Percentiles rank a stretch among this genome's conserved stretches.
Conservation (phyloP, 2,888 invertebrate species). For the Helobdella robusta region DNA sequence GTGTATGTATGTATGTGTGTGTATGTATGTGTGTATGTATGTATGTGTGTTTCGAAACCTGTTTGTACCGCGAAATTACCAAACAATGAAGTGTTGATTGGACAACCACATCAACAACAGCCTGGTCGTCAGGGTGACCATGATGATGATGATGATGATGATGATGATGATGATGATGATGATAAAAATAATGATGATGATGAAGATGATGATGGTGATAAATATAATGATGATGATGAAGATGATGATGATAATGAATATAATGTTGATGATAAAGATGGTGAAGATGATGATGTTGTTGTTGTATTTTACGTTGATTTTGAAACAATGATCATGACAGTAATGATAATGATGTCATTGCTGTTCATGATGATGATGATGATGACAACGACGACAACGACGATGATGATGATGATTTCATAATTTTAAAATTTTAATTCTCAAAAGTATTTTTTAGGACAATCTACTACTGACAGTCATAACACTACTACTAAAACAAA, state of each 20-base stretch:
- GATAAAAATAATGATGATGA: neutral
- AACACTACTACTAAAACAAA: too few species aligned
- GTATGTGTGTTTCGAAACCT: too few species aligned
- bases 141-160: neutral
- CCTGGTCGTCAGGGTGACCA: too few species aligned
- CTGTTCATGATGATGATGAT: neutral
- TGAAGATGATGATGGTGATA: neutral
- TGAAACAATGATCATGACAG: neutral
- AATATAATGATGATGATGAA: neutral
- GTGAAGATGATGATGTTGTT: neutral
- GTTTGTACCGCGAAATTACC: too few species aligned
- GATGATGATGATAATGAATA: constrained; percentile 1
- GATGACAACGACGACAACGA: neutral
- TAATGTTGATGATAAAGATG: neutral
- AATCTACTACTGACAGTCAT: too few species aligned
- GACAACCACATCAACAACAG: too few species aligned
- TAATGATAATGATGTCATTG: neutral
- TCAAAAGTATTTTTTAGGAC: too few species aligned
- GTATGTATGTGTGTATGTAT: too few species aligned
- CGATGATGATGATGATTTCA: neutral
- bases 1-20: too few species aligned
- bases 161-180: constrained; percentile 8
- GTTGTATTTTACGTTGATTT: neutral
- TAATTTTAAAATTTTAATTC: too few species aligned
- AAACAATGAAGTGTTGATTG: too few species aligned